Percentiles rank a stretch among this genome's conserved stretches.
Evolutionary conservation across 2,113 vertebrate genomes (phyloP).

Genomic region (human (Homo sapiens)): GRCh38 chr1:194341001-194341500

Average conservation of each 20-base stretch:
- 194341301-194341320: neutral
- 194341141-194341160: neutral
- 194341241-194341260: neutral
- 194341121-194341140: neutral
- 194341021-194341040: neutral
- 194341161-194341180: neutral
- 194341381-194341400: neutral
- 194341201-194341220: neutral
- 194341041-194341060: neutral
- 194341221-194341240: neutral
- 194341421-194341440: conserved; percentile 25
- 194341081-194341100: neutral
- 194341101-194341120: neutral
- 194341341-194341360: neutral
- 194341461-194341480: neutral
- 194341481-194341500: neutral
- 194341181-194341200: neutral
- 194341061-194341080: neutral
- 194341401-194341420: neutral
- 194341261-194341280: neutral
- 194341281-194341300: neutral
- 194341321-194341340: neutral
- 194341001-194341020: neutral
- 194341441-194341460: conserved; percentile 25
- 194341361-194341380: neutral